phyloP scores from a whole-genome alignment of 2,888 invertebrate species.

The Sinodicranocentrus sp. region DNA sequence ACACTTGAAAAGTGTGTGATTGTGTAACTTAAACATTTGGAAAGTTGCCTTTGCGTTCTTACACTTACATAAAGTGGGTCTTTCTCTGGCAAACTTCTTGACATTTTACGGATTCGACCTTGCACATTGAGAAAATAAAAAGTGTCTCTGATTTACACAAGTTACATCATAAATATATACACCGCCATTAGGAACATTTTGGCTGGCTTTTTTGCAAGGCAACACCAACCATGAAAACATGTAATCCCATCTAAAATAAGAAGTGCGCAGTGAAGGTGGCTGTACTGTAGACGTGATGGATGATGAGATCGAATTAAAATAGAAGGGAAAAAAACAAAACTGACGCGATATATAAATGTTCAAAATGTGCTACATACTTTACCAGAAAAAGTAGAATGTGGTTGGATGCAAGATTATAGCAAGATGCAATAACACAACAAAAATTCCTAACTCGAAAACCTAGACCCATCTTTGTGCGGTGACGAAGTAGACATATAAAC shows the following conservation, averaged over 20 bases:
- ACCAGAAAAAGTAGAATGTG: too few relatives aligned
- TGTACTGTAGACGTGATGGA: neutral
- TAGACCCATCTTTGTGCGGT: conserved; percentile 58
- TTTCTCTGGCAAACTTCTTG: conserved; percentile 32
- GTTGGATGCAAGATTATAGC: too few relatives aligned
- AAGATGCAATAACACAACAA: too few relatives aligned
- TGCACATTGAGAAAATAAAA: conserved; percentile 39
- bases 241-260: conserved; percentile 56
- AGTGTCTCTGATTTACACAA: conserved; percentile 15
- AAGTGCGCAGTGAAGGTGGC: conserved; percentile 16
- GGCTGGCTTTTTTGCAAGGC: too few relatives aligned
- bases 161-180: conserved; percentile 40
- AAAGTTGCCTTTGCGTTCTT: conserved; percentile 2
- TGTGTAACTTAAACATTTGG: conserved; percentile 40
- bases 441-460: conserved; percentile 13
- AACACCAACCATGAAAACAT: too few relatives aligned
- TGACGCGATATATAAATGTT: too few relatives aligned
- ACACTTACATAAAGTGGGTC: conserved; percentile 44
- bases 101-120: conserved; percentile 38
- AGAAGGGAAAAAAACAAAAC: too few relatives aligned
- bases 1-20: neutral
- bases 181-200: too few relatives aligned
- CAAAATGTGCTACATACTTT: too few relatives aligned
- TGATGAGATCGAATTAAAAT: too few relatives aligned
- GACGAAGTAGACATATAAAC: neutral